These are phyloP conservation scores for Cenopis cana DNA, from an alignment of 2,888 invertebrate genomes.

Conservation along the genomic window DNA sequence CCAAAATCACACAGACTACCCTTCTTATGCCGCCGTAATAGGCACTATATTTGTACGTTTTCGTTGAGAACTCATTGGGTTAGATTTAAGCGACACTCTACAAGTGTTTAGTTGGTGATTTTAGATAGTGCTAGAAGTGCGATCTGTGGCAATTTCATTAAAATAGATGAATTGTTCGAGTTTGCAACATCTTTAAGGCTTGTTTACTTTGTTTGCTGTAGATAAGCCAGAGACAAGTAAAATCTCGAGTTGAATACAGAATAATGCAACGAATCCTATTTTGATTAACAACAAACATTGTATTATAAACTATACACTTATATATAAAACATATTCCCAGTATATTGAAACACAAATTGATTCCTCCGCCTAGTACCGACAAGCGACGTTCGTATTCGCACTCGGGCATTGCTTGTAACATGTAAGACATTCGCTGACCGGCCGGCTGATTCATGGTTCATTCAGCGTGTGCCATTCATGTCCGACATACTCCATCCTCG, in stretches of 20 bases:
- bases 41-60: conserved; percentile 4
- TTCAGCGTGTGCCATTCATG: conserved; percentile 43
- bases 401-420: conserved; percentile 40
- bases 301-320: background rate
- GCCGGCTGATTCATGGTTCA: conserved; percentile 43
- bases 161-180: conserved; percentile 31
- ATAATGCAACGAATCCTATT: background rate
- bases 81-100: conserved; percentile 30
- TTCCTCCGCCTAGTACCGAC: conserved; percentile 39
- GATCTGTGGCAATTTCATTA: conserved; percentile 22
- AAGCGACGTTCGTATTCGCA: conserved; percentile 40
- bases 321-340: conserved; percentile 1
- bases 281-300: background rate
- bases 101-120: conserved; percentile 32
- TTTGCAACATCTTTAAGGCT: conserved; percentile 20
- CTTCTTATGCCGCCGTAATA: conserved; percentile 9
- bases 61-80: conserved; percentile 1
- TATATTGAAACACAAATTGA: conserved; percentile 40
- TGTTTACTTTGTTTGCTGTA: background rate
- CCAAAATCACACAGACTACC: conserved; percentile 38
- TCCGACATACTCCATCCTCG: conserved; percentile 30
- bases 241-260: background rate
- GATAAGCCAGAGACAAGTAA: background rate
- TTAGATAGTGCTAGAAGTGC: conserved; percentile 15
- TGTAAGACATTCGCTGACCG: conserved; percentile 42